Base-by-base conservation (phyloP, 2,113 vertebrate genomes). In the Trogon surrucura region DNA sequence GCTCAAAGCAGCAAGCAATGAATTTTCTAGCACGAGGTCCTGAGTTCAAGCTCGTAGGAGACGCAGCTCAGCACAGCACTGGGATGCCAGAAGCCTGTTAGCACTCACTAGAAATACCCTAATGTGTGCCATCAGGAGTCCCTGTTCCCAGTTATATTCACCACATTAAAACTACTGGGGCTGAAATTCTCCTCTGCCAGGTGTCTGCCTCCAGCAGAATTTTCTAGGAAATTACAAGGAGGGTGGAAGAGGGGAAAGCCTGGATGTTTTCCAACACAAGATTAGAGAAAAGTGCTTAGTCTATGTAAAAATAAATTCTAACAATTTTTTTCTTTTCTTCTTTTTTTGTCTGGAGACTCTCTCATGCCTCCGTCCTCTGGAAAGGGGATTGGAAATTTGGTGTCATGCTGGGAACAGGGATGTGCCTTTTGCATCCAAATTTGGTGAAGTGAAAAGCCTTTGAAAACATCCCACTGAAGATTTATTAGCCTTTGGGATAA, bases 271-370 rank as follows among this genome's bases (percentile, higher is more conserved):
- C 80, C 92, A 94, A 16, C 47, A 54, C 15, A 61, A 91, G 85
- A 94, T 92, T 93, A 96, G 65, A 94, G 93, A 88, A 95, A 95
- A 96, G 80, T 92, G 92, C 90, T 94, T 92, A 84, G 69, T 57
- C 1, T 21, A 86, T 92, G 58, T 36, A 79, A 86, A 90, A 89
- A 38, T 14, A 88, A 95, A 85, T 79, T 87, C 61, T 79, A 86
- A 92, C 48, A 30, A 65, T 89, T 82, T 4, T 88, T 86, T 88
- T 41, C 13, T 41, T 41, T 41, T 13, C 41, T 41, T 41, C 11
- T 79, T 36, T 36, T 36, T 36, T 36, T 36, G n/a, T 36, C 36
- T 57, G 29, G 34, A 91, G 72, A 36, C 1, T 3, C 27, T 94
- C 56, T 91, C 53, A 82, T 1, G 8, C 81, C 71, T 93, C 72